These are phyloP conservation scores for Mus musculus DNA, from an alignment of 2,113 vertebrate genomes.

Conservation along the genomic window GRCm39 chr9:73640001-73640500, in stretches of 20 bases:
- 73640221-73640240: neutral
- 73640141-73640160: neutral
- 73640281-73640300: neutral
- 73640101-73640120: neutral
- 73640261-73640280: neutral
- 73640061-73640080: neutral
- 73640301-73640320: neutral
- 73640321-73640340: neutral
- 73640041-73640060: neutral
- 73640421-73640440: neutral
- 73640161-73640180: neutral
- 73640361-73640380: neutral
- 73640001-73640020: neutral
- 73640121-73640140: neutral
- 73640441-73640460: neutral
- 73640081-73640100: neutral
- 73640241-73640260: neutral
- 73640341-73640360: neutral
- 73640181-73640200: neutral
- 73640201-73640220: neutral
- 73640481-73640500: neutral
- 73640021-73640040: neutral
- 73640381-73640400: neutral
- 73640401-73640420: neutral
- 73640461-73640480: neutral